Evolutionary conservation across 2,113 vertebrate species (phyloP).

Genomic region (Calyptomena viridis): DNA sequence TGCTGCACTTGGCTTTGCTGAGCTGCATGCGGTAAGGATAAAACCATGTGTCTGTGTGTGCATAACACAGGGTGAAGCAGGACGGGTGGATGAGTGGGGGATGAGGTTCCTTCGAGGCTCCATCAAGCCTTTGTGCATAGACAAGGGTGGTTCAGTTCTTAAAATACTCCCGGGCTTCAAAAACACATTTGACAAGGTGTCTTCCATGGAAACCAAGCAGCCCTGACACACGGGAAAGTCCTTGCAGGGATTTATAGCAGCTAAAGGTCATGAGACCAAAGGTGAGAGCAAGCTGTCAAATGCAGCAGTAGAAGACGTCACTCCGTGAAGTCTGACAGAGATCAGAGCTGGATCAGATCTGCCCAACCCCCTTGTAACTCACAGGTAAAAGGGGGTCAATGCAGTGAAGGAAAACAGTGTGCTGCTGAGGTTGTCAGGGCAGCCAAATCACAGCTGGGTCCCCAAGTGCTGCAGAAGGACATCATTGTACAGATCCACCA

Average conservation of each 20-base stretch:
- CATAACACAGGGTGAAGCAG: not conserved
- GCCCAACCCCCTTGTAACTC: not conserved
- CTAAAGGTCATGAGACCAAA: not conserved
- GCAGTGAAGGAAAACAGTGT: not conserved
- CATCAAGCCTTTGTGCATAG: not conserved
- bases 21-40: not conserved
- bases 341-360: not conserved
- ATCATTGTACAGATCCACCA: not conserved
- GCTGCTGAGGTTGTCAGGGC: not conserved
- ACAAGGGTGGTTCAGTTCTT: not conserved
- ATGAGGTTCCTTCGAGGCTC: not conserved
- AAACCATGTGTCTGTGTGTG: accelerated
- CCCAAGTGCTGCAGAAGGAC: not conserved
- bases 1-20: not conserved
- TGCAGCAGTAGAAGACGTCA: not conserved
- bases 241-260: not conserved
- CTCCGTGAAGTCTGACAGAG: not conserved
- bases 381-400: not conserved
- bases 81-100: not conserved
- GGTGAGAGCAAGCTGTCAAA: not conserved
- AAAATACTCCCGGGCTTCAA: not conserved
- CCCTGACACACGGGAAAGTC: not conserved
- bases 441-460: not conserved
- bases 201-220: not conserved
- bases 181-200: not conserved